Base-by-base conservation (phyloP, 2,113 vertebrate genomes). In the Heterochromis multidens region DNA sequence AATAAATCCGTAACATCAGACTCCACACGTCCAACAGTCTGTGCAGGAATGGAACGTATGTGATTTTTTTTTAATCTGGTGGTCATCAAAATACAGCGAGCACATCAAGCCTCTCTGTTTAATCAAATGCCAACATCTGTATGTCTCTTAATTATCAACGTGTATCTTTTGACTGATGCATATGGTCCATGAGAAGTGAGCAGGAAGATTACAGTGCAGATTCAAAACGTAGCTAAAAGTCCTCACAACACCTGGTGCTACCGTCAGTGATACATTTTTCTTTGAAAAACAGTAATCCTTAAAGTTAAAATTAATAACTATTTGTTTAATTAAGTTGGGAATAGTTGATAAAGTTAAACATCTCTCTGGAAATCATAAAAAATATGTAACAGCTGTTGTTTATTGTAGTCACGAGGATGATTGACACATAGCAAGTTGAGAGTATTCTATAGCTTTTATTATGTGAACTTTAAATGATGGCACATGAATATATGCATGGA, bases 101-200 rank as follows among this genome's bases (percentile, higher is more conserved):
- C 76, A 77, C 81, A 84, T 91, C 82, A 84, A 86, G 40, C 79
- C 13, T 77, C 46, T 54, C 79, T 31, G 40, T 87, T 84, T 88
- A 80, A 87, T 89, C 86, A 88, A 86, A 92, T 59, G 5, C 40
- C 67, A 83, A 84, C 92, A 92, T 91, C 92, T 93, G 92, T 84
- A 91, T n/a, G 57, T 88, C 56, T 43, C 63, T 82, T 88, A 90
- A 91, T 93, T 79, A 94, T 89, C 43, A 37, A 16, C 3, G 5
- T 56, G 58, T 43, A 60, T 86, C 59, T 81, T 43, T 74, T 83
- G 46, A 37, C 57, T 12, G 62, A 80, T 84, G 17, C 84, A 89
- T 88, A 84, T 85, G 85, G 58, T 83, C 87, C 62, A n/a, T 7
- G 60, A 81, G 62, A 84, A 84, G 2, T 3, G 23, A 81, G 40